phyloP scores from a whole-genome alignment of 1,140 invertebrate genomes.

The Samia ricini region DNA sequence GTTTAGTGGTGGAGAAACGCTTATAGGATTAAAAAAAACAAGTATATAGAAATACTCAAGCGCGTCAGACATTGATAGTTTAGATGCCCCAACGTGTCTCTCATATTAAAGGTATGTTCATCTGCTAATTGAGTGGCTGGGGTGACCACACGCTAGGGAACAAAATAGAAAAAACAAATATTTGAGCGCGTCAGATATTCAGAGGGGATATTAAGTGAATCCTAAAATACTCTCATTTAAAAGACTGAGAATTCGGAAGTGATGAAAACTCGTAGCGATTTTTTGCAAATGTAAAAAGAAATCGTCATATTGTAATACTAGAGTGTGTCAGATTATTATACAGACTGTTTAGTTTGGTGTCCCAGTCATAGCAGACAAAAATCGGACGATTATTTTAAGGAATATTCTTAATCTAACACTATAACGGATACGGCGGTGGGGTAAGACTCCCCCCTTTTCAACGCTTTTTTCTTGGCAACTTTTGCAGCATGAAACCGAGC shows the following conservation, averaged over 20 bases:
- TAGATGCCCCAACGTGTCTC: neutral
- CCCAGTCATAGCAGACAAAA: neutral
- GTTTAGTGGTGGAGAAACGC: neutral
- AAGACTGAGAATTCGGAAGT: neutral
- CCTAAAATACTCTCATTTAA: neutral
- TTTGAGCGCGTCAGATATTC: neutral
- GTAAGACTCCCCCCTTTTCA: too few relatives aligned
- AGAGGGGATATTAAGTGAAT: neutral
- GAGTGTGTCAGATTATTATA: constrained; percentile 1
- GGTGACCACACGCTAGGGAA: neutral
- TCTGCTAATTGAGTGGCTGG: neutral
- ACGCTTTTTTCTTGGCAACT: too few relatives aligned
- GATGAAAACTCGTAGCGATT: neutral
- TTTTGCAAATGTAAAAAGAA: neutral
- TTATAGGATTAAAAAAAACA: neutral
- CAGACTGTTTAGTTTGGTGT: neutral
- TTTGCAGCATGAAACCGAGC: too few relatives aligned
- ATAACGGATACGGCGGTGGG: too few relatives aligned
- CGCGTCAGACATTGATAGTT: neutral
- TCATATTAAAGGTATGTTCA: neutral
- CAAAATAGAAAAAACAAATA: neutral
- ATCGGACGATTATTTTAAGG: neutral
- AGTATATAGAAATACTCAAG: neutral
- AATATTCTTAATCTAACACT: too few relatives aligned
- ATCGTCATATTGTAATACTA: neutral